Base-by-base conservation (phyloP, 2,113 vertebrate genomes). In the Choloepus hoffmanni region DNA sequence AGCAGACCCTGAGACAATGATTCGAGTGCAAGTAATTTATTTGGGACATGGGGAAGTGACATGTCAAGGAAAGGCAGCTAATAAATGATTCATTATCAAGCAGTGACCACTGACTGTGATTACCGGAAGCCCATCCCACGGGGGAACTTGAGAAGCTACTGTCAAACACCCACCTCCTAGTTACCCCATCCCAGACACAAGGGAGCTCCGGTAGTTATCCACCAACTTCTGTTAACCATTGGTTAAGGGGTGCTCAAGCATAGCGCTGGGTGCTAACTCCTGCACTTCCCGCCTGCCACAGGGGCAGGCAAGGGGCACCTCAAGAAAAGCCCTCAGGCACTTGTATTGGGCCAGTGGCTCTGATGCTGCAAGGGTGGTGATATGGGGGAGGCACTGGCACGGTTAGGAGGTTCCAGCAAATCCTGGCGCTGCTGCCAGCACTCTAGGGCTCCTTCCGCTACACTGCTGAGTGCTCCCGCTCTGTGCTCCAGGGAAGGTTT, bases 81-180 rank as follows among this genome's bases (percentile, higher is more conserved):
- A 18, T 0, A 0, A 40, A 14, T 40, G 65, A 23, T 7, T 4
- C 2, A 1, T 1, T 28, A 1, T 12, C 30, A 1, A 43, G 53
- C 13, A 0, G 3, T 28, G 0, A 5, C 23, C 24, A 2, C 33
- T 3, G 24, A 36, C 36, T 36, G 36, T 6, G 26, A 36, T 4
- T 12, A 60, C 4, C 0, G 0, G 50, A 24, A 3, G 36, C 23
- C 24, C 50, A 28, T 2, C 24, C 19, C n/a, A 5, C 28, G 3
- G 9, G 11, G 40, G n/a, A 62, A 40, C 6, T 3, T 2, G 28
- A 40, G 33, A 26, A 12, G 24, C 24, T 16, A 0, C 73, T 2
- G 58, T 13, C 83, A 74, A 74, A 14, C n/a, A 45, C 16, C 30
- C 7, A 28, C 2, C 6, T 30, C n/a, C 8, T 1, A 11, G 4